Base-by-base conservation (phyloP, 2,113 vertebrate species). In the Cebus imitator region DNA sequence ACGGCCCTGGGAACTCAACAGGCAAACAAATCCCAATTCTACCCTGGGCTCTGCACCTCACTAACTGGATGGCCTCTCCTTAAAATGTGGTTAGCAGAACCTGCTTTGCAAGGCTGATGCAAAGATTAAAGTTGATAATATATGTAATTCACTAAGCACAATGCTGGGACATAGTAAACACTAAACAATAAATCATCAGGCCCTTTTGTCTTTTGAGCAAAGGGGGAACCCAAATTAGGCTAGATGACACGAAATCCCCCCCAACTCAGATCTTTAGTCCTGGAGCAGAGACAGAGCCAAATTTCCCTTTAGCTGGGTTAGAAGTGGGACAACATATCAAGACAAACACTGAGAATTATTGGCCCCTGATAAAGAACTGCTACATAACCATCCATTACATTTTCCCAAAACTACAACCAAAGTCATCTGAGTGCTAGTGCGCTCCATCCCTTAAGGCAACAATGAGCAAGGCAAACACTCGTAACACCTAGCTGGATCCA, bases 81-180 rank as follows among this genome's bases (percentile, higher is more conserved):
- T 23, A 4, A 32, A 16, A 32, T 0, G 6, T 25, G 9, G 37
- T 30, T 17, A 30, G 21, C 43, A 81, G 78, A 57, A 48, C 50
- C 82, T 72, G 85, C 52, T 81, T 21, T 32, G 66, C 45, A 68
- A 50, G 70, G n/a, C 27, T 43, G n/a, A n/a, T 5, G 37, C 43
- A 23, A n/a, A 93, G 61, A 27, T 30, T 35, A 8, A 43, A 66
- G 52, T 0, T 76, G 83, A 3, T 40, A 91, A 76, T 0, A 17
- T 18, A 66, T 2, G 9, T 30, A 66, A 43, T 10, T 12, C 95
- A 55, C 20, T 6, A 21, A 45, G n/a, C 18, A 78, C 50, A 23
- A 16, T 3, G 61, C 30, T 40, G 91, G 27, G 40, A 75, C 55
- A 11, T 0, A 20, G 40, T 0, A 6, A 61, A 48, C 48, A 58